Evolutionary conservation across 92 coral and sea anemone species (phyloP).

Genomic region (Blastomussa wellsi): DNA sequence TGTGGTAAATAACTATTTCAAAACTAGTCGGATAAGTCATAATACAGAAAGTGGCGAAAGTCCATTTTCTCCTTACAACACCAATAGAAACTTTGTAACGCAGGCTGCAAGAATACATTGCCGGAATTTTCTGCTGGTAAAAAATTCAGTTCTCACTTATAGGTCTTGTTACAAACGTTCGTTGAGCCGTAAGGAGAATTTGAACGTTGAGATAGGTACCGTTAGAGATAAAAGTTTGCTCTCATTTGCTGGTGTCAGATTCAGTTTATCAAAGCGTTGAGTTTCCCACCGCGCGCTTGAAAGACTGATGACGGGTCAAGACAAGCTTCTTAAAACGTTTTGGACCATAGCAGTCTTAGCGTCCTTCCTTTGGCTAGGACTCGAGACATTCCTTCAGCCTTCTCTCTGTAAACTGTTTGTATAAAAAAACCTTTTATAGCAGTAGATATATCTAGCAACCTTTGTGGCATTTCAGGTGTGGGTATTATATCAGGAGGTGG

Average conservation of each 20-base stretch:
- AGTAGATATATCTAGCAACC: too few species aligned
- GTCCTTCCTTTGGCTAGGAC: constrained; percentile 9
- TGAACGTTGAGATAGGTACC: not conserved
- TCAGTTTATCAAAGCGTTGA: not conserved
- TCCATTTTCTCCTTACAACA: too few species aligned
- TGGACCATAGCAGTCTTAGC: not conserved
- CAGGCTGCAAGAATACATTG: not conserved
- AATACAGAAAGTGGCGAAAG: too few species aligned
- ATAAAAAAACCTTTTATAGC: too few species aligned
- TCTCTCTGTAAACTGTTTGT: constrained; percentile 24
- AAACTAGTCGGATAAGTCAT: not conserved
- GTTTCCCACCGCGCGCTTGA: not conserved
- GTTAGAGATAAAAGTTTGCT: not conserved
- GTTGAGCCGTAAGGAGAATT: not conserved
- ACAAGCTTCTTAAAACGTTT: not conserved
- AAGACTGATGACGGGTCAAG: not conserved
- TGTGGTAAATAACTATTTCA: not conserved
- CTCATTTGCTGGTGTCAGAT: not conserved
- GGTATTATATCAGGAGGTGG: too few species aligned
- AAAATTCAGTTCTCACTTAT: not conserved
- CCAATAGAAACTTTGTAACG: not conserved
- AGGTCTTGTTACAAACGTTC: not conserved
- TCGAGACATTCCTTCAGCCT: constrained; percentile 43
- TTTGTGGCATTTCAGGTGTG: too few species aligned
- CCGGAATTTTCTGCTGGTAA: not conserved